Conservation (phyloP, 2,797 vertebrate species). For the Tolypeutes matacus region DNA sequence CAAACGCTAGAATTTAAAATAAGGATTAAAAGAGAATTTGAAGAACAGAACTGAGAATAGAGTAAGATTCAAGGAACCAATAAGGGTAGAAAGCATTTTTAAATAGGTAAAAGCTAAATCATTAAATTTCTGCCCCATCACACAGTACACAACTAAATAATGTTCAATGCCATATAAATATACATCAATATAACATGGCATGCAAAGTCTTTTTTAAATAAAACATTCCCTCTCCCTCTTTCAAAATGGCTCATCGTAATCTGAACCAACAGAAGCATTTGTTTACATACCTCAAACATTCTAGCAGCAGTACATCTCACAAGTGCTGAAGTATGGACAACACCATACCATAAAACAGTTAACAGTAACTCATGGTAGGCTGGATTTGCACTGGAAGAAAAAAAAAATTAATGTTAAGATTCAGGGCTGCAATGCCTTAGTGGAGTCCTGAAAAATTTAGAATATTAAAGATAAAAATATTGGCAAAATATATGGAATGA, state of each 20-base stretch:
- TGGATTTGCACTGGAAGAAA: slow-evolving; percentile 94
- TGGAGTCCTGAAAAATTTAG: neutral
- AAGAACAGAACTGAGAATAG: slow-evolving; percentile 53
- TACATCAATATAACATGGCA: neutral
- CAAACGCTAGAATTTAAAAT: slow-evolving; percentile 42
- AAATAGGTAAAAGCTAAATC: slow-evolving; percentile 52
- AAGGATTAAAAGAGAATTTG: slow-evolving; percentile 71
- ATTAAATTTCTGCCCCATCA: slow-evolving; percentile 87
- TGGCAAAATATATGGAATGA: slow-evolving; percentile 19
- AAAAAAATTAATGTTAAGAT: slow-evolving; percentile 19
- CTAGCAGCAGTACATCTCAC: slow-evolving; percentile 98
- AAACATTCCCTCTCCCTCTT: neutral
- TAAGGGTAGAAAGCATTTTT: slow-evolving; percentile 65
- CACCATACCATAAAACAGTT: slow-evolving; percentile 98
- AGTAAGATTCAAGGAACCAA: slow-evolving; percentile 71
- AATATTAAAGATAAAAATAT: slow-evolving; percentile 36
- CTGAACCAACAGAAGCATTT: neutral
- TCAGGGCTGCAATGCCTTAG: neutral
- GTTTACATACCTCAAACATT: slow-evolving; percentile 97
- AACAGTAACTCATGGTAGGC: slow-evolving; percentile 97
- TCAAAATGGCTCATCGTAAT: slow-evolving; percentile 40
- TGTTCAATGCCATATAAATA: slow-evolving; percentile 50
- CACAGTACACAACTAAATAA: slow-evolving; percentile 86
- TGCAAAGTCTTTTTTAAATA: neutral
- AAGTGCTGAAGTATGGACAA: slow-evolving; percentile 98